Percentiles rank a stretch among this genome's conserved stretches.
These are phyloP conservation scores for Creontiades dilutus DNA, from an alignment of 2,888 invertebrate species.

Conservation along the genomic window DNA sequence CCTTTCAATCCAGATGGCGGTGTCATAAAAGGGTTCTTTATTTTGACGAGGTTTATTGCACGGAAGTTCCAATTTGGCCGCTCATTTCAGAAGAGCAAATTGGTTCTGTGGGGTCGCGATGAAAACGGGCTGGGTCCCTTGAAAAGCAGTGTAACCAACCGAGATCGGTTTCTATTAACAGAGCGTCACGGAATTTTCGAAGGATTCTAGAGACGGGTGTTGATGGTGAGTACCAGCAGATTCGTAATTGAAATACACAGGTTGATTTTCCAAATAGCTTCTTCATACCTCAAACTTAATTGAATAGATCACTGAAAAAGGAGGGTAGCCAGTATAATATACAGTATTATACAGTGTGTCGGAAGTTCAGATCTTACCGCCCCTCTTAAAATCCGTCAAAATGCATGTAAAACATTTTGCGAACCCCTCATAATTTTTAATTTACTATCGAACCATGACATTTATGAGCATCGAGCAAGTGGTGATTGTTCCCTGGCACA, in stretches of 20 bases:
- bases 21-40: background rate
- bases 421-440: too few relatives aligned
- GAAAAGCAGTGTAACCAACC: background rate
- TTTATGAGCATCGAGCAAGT: too few relatives aligned
- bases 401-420: too few relatives aligned
- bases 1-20: background rate
- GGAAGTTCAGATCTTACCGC: too few relatives aligned
- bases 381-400: too few relatives aligned
- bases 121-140: background rate
- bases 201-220: background rate
- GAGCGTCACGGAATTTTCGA: background rate
- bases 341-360: too few relatives aligned
- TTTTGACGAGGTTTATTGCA: constrained; percentile 30
- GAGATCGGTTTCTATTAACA: background rate
- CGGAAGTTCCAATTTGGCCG: constrained; percentile 31
- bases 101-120: background rate
- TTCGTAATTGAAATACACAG: background rate
- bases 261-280: too few relatives aligned
- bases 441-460: too few relatives aligned
- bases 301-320: too few relatives aligned
- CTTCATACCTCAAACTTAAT: too few relatives aligned
- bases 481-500: too few relatives aligned
- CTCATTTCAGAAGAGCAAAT: background rate
- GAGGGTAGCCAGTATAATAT: too few relatives aligned
- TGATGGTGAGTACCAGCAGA: background rate